phyloP scores from a whole-genome alignment of 2,888 invertebrate genomes.

The Drosophila helvetica region DNA sequence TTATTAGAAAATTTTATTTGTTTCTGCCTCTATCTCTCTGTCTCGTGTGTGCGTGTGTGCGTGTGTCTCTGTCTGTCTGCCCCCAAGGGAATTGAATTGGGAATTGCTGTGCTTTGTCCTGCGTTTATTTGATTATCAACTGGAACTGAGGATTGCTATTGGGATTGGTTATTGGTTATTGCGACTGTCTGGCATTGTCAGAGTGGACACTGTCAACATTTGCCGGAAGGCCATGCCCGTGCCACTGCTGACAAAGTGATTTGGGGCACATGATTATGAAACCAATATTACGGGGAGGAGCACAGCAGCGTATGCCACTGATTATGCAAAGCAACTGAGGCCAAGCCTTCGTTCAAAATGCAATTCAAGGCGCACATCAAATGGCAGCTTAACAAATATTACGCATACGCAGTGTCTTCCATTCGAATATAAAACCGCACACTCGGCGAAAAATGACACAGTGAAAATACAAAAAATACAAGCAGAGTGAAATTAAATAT shows the following conservation, averaged over 20 bases:
- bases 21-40: not conserved
- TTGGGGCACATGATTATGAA: conserved; percentile 31
- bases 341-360: conserved; percentile 7
- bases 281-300: conserved; percentile 14
- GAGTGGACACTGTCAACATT: conserved; percentile 3
- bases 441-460: conserved; percentile 10
- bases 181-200: not conserved
- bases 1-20: conserved; percentile 60
- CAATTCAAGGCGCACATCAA: conserved; percentile 29
- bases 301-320: not conserved
- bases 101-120: not conserved
- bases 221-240: not conserved
- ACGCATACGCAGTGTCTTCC: conserved; percentile 57
- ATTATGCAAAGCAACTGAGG: conserved; percentile 10
- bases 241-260: conserved; percentile 28
- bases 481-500: conserved; percentile 36
- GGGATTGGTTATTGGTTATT: conserved; percentile 2
- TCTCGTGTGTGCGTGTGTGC: not conserved
- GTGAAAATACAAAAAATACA: conserved; percentile 3
- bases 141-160: conserved; percentile 7
- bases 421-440: not conserved
- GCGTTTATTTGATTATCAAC: conserved; percentile 36
- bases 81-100: conserved; percentile 7
- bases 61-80: not conserved
- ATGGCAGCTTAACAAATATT: conserved; percentile 41